Conservation (phyloP, 1,140 invertebrate species). For the Aphaenogaster floridana region DNA sequence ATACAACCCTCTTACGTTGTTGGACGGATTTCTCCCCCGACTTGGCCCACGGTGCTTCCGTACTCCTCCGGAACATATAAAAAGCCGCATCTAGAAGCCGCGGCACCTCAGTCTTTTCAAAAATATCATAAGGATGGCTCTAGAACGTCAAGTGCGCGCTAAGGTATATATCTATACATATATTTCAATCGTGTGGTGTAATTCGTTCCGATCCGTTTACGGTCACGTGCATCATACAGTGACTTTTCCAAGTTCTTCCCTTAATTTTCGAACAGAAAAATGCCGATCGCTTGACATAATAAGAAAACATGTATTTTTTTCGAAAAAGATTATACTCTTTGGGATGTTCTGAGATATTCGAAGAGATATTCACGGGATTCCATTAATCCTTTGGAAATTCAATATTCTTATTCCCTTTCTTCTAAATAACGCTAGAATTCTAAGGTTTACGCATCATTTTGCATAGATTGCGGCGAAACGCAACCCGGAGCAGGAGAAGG, state of each 20-base stretch:
- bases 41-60: constrained; percentile 79
- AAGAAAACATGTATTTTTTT: not conserved
- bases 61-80: constrained; percentile 79
- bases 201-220: constrained; percentile 18
- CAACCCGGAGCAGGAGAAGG: constrained; percentile 93
- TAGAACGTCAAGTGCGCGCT: constrained; percentile 93
- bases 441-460: not conserved
- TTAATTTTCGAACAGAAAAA: not conserved
- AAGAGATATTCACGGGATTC: not conserved
- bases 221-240: constrained; percentile 30
- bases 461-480: constrained; percentile 93
- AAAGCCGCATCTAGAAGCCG: constrained; percentile 70
- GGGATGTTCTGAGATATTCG: not conserved
- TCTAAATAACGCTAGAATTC: not conserved
- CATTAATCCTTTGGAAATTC: not conserved
- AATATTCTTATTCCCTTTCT: not conserved
- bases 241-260: not conserved
- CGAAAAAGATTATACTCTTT: not conserved
- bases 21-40: constrained; percentile 76
- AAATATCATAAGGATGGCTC: constrained; percentile 90
- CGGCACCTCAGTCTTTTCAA: constrained; percentile 84
- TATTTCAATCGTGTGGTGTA: constrained; percentile 24
- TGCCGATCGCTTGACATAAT: not conserved
- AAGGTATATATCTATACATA: constrained; percentile 89
- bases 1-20: constrained; percentile 65